These are phyloP conservation scores for Hypanus sabinus DNA, from an alignment of 2,113 vertebrate genomes.

Conservation along the genomic window DNA sequence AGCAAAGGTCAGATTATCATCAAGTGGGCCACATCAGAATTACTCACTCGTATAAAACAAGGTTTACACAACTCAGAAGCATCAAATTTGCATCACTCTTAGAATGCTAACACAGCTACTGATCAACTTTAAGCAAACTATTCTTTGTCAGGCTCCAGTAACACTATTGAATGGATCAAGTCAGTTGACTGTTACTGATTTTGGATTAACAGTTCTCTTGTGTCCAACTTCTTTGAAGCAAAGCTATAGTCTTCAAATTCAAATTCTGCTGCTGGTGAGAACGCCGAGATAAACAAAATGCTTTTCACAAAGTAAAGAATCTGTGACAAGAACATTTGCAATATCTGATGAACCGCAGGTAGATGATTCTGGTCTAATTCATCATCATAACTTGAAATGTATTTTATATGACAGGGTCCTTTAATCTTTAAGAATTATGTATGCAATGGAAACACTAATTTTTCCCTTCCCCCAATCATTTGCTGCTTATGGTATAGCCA, in stretches of 20 bases:
- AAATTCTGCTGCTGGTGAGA: neutral
- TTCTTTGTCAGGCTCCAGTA: neutral
- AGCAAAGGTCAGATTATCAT: neutral
- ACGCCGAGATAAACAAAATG: neutral
- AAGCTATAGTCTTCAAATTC: neutral
- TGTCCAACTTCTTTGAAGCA: neutral
- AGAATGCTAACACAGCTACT: neutral
- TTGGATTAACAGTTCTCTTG: neutral
- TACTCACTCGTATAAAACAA: neutral
- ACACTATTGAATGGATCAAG: neutral
- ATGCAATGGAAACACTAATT: neutral
- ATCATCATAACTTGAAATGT: neutral
- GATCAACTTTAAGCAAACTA: neutral
- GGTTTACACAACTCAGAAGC: neutral
- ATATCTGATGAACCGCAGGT: neutral
- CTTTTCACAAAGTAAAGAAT: neutral
- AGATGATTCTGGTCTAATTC: neutral
- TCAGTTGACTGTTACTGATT: neutral
- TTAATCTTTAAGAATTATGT: constrained; percentile 6
- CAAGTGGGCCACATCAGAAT: neutral
- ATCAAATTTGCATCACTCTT: neutral
- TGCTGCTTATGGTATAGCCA: neutral
- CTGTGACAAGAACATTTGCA: neutral
- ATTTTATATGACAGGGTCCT: neutral
- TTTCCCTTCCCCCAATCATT: neutral